Percentiles rank a stretch among this genome's conserved stretches.
These are phyloP conservation scores for Sphaerolaimus hirsutus DNA, from an alignment of 2,888 invertebrate species.

Conservation along the genomic window DNA sequence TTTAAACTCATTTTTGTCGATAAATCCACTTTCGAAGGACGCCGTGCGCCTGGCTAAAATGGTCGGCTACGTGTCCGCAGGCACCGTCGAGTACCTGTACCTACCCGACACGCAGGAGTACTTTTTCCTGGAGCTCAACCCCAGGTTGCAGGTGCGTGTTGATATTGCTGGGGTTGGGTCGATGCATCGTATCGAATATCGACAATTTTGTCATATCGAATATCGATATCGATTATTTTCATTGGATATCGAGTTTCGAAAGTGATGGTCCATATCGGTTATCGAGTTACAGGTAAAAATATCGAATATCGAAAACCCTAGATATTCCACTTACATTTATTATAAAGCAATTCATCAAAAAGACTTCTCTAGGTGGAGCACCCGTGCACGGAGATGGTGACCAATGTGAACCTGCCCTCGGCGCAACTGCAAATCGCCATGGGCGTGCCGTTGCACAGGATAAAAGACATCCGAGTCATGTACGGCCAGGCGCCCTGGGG, in stretches of 20 bases:
- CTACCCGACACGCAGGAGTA: slow-evolving; percentile 51
- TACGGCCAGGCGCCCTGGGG: slow-evolving; percentile 85
- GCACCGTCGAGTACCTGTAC: slow-evolving; percentile 79
- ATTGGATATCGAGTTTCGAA: no score
- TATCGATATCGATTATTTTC: no score
- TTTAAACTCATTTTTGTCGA: neutral
- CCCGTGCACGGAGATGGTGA: slow-evolving; percentile 98
- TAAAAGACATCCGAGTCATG: slow-evolving; percentile 74
- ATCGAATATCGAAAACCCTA: no score
- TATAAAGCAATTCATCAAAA: no score
- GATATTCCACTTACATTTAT: no score
- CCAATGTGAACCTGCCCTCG: slow-evolving; percentile 88
- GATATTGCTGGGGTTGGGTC: no score
- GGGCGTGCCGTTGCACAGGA: slow-evolving; percentile 78
- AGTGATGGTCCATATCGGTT: no score
- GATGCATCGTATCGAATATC: no score
- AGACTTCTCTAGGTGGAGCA: slow-evolving; percentile 95
- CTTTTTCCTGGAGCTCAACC: slow-evolving; percentile 88
- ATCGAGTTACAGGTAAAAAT: no score
- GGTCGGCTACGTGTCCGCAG: slow-evolving; percentile 95
- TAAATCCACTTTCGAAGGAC: slow-evolving; percentile 36
- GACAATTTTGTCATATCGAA: no score
- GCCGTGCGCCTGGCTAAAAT: slow-evolving; percentile 89
- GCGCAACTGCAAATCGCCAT: slow-evolving; percentile 94
- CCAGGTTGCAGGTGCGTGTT: slow-evolving; percentile 65